These are phyloP conservation scores for Eupithecia vulgata DNA, from an alignment of 2,888 invertebrate species.

Conservation along the genomic window DNA sequence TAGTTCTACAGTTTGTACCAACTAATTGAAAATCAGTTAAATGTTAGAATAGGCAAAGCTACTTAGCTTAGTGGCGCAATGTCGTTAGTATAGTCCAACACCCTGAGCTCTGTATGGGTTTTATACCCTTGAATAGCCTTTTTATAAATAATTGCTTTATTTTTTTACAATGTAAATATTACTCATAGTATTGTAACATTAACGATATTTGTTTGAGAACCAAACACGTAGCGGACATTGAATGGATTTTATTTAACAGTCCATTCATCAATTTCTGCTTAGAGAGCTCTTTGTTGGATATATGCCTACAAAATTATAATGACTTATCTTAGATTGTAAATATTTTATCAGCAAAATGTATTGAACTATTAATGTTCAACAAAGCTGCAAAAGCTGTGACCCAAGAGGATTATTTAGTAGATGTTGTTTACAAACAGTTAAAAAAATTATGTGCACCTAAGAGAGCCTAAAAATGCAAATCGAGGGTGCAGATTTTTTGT, in stretches of 20 bases:
- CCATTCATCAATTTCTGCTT: background rate
- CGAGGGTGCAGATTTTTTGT: constrained; percentile 1
- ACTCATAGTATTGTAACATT: background rate
- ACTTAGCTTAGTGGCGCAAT: constrained; percentile 21
- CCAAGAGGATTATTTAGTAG: constrained; percentile 50
- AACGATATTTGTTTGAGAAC: background rate
- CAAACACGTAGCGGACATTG: background rate
- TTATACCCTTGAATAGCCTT: background rate
- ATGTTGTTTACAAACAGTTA: constrained; percentile 30
- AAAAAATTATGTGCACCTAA: background rate
- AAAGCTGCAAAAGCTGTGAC: constrained; percentile 70
- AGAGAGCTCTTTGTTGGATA: constrained; percentile 5
- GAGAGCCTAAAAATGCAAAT: background rate
- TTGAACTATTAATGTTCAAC: constrained; percentile 59
- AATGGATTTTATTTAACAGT: background rate
- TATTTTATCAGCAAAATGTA: constrained; percentile 43
- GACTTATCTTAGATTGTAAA: constrained; percentile 45
- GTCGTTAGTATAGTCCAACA: constrained; percentile 2
- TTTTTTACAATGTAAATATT: constrained; percentile 25
- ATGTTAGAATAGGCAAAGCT: constrained; percentile 8
- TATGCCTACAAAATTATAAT: constrained; percentile 14
- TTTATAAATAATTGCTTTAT: constrained; percentile 20
- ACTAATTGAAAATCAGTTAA: background rate
- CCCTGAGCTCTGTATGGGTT: background rate
- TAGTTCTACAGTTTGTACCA: background rate